These are phyloP conservation scores for Erpobdella octoculata DNA, from an alignment of 2,888 invertebrate species.

Conservation along the genomic window DNA sequence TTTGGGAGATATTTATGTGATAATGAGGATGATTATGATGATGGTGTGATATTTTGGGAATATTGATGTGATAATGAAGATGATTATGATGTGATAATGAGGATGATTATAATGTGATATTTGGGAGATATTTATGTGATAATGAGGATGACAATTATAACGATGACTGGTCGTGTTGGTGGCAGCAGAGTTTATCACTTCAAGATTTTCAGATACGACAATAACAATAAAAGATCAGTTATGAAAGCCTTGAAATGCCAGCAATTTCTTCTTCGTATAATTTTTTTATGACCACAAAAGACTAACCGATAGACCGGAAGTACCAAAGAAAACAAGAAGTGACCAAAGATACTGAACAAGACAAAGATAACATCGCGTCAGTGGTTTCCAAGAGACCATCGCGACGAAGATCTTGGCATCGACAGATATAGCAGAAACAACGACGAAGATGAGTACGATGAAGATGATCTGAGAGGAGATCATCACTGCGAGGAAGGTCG, in stretches of 20 bases:
- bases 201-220: too few species aligned
- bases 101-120: not conserved
- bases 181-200: not conserved
- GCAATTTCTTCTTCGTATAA: too few species aligned
- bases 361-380: constrained; percentile 4
- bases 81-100: not conserved
- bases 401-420: too few species aligned
- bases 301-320: constrained; percentile 5
- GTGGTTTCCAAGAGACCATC: too few species aligned
- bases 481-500: not conserved
- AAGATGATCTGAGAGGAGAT: not conserved
- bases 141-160: not conserved
- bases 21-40: not conserved
- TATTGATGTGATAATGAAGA: not conserved
- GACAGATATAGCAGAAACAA: too few species aligned
- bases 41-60: not conserved
- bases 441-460: too few species aligned
- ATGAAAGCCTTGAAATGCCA: too few species aligned
- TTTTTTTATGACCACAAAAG: too few species aligned
- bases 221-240: too few species aligned
- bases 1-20: not conserved
- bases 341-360: not conserved
- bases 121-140: too few species aligned
- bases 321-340: not conserved
- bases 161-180: not conserved